Base-by-base conservation (phyloP, 2,888 invertebrate genomes). In the Pheosia tremula region DNA sequence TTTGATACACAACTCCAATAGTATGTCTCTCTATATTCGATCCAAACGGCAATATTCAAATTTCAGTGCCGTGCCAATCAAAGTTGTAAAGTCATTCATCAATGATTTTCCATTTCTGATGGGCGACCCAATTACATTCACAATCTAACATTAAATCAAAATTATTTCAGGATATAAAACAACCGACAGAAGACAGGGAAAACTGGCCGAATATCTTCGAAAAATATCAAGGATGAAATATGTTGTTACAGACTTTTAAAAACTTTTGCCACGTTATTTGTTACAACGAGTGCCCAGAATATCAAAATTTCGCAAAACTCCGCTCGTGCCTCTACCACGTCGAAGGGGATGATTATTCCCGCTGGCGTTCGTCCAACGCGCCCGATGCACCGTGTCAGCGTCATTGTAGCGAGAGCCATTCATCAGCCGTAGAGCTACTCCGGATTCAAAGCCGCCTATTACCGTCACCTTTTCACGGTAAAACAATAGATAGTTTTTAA, bases 301-400 rank as follows among this genome's bases (percentile, higher is more conserved):
- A 6, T 39, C 3, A 39, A 39, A 39, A 7, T 39, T 39, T 39
- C 7, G 39, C 43, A 43, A 9, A 24, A 24, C 24, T 24, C 24
- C 24, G 24, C 41, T 41, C 62, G 59, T 64, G 57, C 55, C 59
- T 59, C 8, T 58, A 58, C 55, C 38, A 62, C 54, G 47, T n/a
- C 36, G 5, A 11, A 57, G 43, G 55, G 61, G 45, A 68, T 74
- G 61, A 68, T 68, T 56, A 61, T 54, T 56, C 38, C 58, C 39
- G 36, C 59, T 76, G 75, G 75, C 77, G 41, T 11, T 8, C 43
- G 58, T 68, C 74, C 77, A 72, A 71, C 56, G 59, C 39, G n/a
- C 49, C 59, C 41, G 58, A 65, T 70, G 62, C 67, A 61, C 67
- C 70, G 63, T 77, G 72, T 76, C 77, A 75, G 69, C 75, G 67